Evolutionary conservation across 2,888 invertebrate genomes (phyloP).

Genomic region (Therioaphis trifolii): DNA sequence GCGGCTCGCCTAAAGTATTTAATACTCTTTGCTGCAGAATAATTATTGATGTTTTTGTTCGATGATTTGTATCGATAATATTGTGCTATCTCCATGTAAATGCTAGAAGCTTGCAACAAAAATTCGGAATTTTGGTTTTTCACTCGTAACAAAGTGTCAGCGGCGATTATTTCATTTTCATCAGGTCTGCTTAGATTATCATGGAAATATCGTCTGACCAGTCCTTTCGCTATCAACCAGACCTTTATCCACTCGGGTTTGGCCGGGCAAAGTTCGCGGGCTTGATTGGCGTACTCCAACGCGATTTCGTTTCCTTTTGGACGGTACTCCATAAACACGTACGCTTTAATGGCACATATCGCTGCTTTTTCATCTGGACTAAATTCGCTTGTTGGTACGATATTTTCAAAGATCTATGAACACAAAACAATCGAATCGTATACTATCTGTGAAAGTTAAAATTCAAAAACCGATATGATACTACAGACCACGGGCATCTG

Average conservation of each 20-base stretch:
- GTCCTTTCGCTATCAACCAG: constrained; percentile 56
- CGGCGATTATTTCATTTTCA: neutral
- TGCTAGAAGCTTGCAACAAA: constrained; percentile 31
- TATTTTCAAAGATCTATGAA: neutral
- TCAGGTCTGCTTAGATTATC: neutral
- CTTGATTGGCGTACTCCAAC: constrained; percentile 13
- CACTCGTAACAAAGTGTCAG: too few species aligned
- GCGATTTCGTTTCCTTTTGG: constrained; percentile 41
- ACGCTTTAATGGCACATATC: constrained; percentile 24
- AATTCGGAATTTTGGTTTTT: too few species aligned
- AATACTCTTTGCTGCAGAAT: too few species aligned
- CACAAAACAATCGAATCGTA: neutral
- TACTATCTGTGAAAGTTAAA: too few species aligned
- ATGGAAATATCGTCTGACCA: constrained; percentile 45
- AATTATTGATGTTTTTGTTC: too few species aligned
- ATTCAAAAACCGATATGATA: too few species aligned
- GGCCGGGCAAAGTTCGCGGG: neutral
- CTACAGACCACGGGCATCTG: too few species aligned
- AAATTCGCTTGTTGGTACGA: neutral
- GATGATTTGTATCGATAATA: neutral
- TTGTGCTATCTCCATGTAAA: constrained; percentile 24
- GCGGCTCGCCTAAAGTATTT: too few species aligned
- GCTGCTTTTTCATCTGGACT: constrained; percentile 17
- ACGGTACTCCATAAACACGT: constrained; percentile 42
- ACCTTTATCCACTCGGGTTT: constrained; percentile 25